Evolutionary conservation across 2,113 vertebrate species (phyloP).

Genomic region (Hemiscyllium ocellatum): DNA sequence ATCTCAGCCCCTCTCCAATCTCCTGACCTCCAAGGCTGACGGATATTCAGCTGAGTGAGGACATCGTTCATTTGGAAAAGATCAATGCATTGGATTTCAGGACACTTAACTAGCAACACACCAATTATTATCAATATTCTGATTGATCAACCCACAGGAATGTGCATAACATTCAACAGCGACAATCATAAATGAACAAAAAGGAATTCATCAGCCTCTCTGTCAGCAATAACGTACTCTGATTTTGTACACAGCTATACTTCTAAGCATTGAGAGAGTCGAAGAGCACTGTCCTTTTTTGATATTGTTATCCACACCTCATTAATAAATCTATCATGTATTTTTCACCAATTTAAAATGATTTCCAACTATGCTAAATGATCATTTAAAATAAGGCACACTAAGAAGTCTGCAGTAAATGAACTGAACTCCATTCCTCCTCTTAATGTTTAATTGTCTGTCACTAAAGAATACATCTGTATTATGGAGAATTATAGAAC

Average conservation of each 20-base stretch:
- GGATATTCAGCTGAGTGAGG: constrained; percentile 61
- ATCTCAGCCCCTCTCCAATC: constrained; percentile 54
- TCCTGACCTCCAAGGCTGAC: constrained; percentile 59
- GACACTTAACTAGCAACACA: constrained; percentile 60
- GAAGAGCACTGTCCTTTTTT: neutral
- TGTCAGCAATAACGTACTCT: neutral
- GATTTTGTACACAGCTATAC: neutral
- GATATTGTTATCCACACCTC: constrained; percentile 20
- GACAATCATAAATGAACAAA: neutral
- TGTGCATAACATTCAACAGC: constrained; percentile 44
- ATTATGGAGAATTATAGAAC: constrained; percentile 26
- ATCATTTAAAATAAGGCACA: constrained; percentile 34
- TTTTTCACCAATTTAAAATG: constrained; percentile 36
- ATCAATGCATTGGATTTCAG: constrained; percentile 63
- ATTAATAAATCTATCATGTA: constrained; percentile 37
- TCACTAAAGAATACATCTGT: constrained; percentile 43
- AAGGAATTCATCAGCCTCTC: neutral
- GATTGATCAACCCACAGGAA: constrained; percentile 53
- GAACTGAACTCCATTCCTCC: constrained; percentile 38
- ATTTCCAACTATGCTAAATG: constrained; percentile 13
- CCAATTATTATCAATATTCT: constrained; percentile 51
- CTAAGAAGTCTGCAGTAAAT: constrained; percentile 39
- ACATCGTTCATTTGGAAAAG: constrained; percentile 61
- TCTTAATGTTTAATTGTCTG: constrained; percentile 48
- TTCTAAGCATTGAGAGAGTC: neutral